phyloP scores from a whole-genome alignment of 2,113 vertebrate species.

The Neolamprologus longior region DNA sequence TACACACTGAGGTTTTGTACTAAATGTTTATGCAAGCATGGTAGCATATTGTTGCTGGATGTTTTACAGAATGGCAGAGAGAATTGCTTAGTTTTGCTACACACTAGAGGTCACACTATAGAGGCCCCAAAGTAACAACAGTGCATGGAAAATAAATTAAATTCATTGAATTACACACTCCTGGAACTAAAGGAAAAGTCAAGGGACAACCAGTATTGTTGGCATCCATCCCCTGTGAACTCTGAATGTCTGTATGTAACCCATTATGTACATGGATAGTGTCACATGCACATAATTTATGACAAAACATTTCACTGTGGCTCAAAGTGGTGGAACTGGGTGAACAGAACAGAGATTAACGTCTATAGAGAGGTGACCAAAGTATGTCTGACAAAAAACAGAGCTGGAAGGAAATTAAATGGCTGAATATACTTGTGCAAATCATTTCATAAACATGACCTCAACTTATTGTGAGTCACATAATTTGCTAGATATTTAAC shows the following conservation, averaged over 20 bases:
- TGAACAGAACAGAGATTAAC: not conserved
- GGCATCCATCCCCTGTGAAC: not conserved
- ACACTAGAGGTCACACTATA: not conserved
- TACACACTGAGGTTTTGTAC: not conserved
- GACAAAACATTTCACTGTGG: not conserved
- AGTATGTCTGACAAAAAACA: not conserved
- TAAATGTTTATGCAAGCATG: not conserved
- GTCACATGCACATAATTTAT: not conserved
- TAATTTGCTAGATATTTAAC: not conserved
- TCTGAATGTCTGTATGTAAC: not conserved
- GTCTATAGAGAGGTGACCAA: not conserved
- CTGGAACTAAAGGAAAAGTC: not conserved
- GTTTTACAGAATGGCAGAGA: not conserved
- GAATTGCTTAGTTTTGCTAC: not conserved
- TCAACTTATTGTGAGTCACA: not conserved
- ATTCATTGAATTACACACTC: not conserved
- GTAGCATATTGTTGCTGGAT: not conserved
- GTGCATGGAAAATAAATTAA: not conserved
- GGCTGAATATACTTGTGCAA: not conserved
- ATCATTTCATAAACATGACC: not conserved
- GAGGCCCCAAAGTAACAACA: not conserved
- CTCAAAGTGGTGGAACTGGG: not conserved
- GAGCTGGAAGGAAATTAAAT: not conserved
- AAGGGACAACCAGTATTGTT: not conserved
- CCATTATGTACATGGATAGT: not conserved